Conservation (phyloP, 2,888 invertebrate genomes). For the Tenthredo distinguenda region DNA sequence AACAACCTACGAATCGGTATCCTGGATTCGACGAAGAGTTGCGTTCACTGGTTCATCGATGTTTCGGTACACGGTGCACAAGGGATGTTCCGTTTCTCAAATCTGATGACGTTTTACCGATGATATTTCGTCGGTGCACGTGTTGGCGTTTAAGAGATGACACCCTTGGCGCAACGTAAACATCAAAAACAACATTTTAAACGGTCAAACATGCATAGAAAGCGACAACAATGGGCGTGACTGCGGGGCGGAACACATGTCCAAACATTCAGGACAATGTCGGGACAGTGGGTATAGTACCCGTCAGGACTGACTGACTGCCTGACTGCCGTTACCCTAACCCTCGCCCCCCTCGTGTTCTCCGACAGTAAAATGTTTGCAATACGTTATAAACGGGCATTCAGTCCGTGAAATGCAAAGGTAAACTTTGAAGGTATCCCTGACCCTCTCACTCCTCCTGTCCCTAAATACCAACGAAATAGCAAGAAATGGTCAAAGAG, state of each 20-base stretch:
- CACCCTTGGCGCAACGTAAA: slow-evolving; percentile 61
- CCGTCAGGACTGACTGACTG: slow-evolving; percentile 40
- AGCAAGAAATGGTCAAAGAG: slow-evolving; percentile 67
- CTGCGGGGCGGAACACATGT: slow-evolving; percentile 77
- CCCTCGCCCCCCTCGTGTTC: slow-evolving; percentile 56
- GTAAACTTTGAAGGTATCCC: slow-evolving; percentile 58
- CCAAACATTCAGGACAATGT: slow-evolving; percentile 77
- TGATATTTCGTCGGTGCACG: slow-evolving; percentile 16
- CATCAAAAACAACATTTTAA: slow-evolving; percentile 73
- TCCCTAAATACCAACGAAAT: slow-evolving; percentile 64
- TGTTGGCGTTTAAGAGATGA: slow-evolving; percentile 23
- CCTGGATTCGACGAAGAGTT: not conserved
- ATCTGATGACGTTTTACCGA: not conserved
- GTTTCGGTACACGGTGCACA: not conserved
- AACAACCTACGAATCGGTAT: not conserved
- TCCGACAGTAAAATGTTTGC: slow-evolving; percentile 73
- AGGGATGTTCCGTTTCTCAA: not conserved
- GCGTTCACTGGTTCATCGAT: not conserved
- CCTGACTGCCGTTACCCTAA: slow-evolving; percentile 53
- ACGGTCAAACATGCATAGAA: slow-evolving; percentile 75
- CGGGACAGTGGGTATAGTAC: slow-evolving; percentile 9
- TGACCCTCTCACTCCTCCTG: not conserved
- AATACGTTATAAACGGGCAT: slow-evolving; percentile 74
- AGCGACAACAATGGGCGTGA: slow-evolving; percentile 77
- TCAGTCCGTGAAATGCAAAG: slow-evolving; percentile 67